Percentiles rank a stretch among this genome's conserved stretches.
Conservation (phyloP, 2,888 invertebrate species). For the Lumbricus terrestris region DNA sequence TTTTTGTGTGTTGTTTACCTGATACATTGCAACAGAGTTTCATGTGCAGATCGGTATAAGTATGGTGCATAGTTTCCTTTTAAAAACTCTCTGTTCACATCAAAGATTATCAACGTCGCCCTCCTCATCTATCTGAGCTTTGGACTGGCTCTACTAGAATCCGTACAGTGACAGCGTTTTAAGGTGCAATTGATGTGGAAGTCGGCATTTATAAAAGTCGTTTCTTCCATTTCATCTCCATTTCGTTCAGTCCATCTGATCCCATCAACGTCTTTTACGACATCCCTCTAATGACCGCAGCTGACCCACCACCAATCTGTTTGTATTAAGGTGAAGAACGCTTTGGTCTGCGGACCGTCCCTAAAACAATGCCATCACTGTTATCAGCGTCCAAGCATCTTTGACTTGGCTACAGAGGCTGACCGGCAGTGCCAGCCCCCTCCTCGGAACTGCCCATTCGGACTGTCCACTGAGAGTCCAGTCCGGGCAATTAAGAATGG, state of each 20-base stretch:
- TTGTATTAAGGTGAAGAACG: background rate
- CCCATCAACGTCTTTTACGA: background rate
- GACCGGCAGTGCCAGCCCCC: background rate
- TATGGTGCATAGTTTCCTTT: too few relatives aligned
- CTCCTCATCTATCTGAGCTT: too few relatives aligned
- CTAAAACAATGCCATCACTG: background rate
- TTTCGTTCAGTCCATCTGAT: background rate
- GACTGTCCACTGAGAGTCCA: slow-evolving; percentile 3
- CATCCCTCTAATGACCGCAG: background rate
- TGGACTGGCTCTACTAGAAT: too few relatives aligned
- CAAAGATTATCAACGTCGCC: too few relatives aligned
- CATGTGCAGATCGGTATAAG: too few relatives aligned
- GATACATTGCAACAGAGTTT: background rate
- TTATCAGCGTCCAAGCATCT: background rate
- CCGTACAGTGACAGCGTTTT: background rate
- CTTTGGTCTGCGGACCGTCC: background rate
- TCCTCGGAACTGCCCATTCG: background rate
- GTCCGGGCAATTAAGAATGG: background rate
- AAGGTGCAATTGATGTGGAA: background rate
- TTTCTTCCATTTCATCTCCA: background rate
- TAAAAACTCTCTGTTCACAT: too few relatives aligned
- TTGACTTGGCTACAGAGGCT: background rate
- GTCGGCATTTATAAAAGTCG: background rate
- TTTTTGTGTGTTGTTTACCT: background rate
- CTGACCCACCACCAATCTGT: background rate